phyloP scores from a whole-genome alignment of 2,888 invertebrate genomes.

The Drosophila borealis region DNA sequence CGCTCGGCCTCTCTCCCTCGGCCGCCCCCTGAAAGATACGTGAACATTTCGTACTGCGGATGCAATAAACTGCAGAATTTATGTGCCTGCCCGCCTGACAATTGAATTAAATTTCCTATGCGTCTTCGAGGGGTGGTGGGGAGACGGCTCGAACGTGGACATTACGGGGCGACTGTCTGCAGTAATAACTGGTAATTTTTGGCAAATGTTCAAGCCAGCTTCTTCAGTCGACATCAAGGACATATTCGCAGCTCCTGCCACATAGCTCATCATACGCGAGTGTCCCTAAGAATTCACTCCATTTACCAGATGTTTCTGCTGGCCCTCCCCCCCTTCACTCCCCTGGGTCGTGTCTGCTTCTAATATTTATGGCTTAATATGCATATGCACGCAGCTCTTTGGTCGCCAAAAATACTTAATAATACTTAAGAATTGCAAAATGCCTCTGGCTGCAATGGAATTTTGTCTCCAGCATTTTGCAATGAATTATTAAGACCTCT shows the following conservation, averaged over 20 bases:
- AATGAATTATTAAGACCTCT: conserved; percentile 64
- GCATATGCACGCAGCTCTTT: conserved; percentile 58
- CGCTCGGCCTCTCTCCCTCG: neutral
- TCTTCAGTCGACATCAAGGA: conserved; percentile 6
- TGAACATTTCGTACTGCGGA: conserved; percentile 74
- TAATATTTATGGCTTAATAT: conserved; percentile 75
- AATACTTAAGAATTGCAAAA: conserved; percentile 52
- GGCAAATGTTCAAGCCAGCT: conserved; percentile 64
- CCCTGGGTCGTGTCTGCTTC: conserved; percentile 14
- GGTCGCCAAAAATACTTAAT: conserved; percentile 52
- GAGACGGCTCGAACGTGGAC: conserved; percentile 30
- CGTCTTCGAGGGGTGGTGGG: conserved; percentile 41
- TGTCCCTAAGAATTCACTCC: conserved; percentile 45
- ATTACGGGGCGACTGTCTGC: conserved; percentile 65
- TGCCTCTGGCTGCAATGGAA: conserved; percentile 27
- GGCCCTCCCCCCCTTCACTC: neutral
- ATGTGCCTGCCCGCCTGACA: conserved; percentile 71
- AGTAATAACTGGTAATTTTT: conserved; percentile 79
- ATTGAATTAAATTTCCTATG: conserved; percentile 79
- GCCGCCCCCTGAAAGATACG: conserved; percentile 32
- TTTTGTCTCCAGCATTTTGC: conserved; percentile 41
- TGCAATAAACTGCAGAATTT: conserved; percentile 79
- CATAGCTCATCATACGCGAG: conserved; percentile 46
- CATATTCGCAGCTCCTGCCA: conserved; percentile 2
- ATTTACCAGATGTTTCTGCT: conserved; percentile 51